These are phyloP conservation scores for Sphecodes monilicornis DNA, from an alignment of 2,888 invertebrate species.

Conservation along the genomic window DNA sequence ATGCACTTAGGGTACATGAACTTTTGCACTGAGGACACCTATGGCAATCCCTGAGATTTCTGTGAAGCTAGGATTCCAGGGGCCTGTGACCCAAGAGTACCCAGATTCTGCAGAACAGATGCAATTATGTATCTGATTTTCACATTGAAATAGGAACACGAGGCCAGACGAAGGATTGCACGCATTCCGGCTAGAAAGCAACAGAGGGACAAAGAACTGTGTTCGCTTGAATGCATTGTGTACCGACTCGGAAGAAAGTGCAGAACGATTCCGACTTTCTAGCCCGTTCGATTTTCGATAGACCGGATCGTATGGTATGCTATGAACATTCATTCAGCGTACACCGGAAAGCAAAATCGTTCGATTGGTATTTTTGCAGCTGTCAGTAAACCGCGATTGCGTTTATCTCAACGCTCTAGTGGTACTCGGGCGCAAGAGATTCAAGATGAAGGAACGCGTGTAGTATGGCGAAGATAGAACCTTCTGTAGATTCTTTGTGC, in stretches of 20 bases:
- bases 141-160: slow-evolving; percentile 8
- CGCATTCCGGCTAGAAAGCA: slow-evolving; percentile 19
- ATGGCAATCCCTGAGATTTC: background rate
- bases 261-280: slow-evolving; percentile 52
- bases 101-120: background rate
- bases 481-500: slow-evolving; percentile 1
- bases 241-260: slow-evolving; percentile 47
- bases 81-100: background rate
- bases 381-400: background rate
- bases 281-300: slow-evolving; percentile 55
- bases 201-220: slow-evolving; percentile 8
- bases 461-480: background rate
- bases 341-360: slow-evolving; percentile 1
- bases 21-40: background rate
- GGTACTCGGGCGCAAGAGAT: background rate
- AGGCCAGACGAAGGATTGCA: slow-evolving; percentile 1
- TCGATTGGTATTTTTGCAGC: background rate
- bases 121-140: slow-evolving; percentile 1
- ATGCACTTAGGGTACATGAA: background rate
- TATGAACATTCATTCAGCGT: slow-evolving; percentile 40
- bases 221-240: slow-evolving; percentile 31
- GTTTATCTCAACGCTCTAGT: slow-evolving; percentile 5
- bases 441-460: background rate
- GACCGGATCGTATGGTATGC: slow-evolving; percentile 19
- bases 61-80: background rate